Percentiles rank a stretch among this genome's conserved stretches.
phyloP scores from a whole-genome alignment of 2,797 vertebrate species.

The Bradypodion ventrale region DNA sequence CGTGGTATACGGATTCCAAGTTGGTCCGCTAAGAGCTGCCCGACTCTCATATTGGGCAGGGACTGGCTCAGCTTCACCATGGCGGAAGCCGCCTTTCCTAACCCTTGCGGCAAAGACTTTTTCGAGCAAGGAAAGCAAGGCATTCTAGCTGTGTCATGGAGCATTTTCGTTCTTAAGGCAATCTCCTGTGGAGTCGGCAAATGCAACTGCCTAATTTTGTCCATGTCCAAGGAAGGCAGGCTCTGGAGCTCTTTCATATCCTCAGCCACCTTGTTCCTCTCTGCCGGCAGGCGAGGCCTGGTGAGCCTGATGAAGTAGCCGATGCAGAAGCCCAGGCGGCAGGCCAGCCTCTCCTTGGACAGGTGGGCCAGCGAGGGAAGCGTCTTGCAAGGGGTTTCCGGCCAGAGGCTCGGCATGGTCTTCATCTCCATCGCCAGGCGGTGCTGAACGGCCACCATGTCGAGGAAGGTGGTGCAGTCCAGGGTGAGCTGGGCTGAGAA shows the following conservation, averaged over 20 bases:
- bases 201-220: not conserved
- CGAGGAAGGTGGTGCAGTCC: slow-evolving; percentile 68
- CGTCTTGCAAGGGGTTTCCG: not conserved
- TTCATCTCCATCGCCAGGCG: slow-evolving; percentile 54
- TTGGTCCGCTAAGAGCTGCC: slow-evolving; percentile 67
- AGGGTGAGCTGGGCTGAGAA: slow-evolving; percentile 72
- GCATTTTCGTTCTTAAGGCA: not conserved
- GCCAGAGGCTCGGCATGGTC: not conserved
- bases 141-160: not conserved
- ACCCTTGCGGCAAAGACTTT: too few relatives aligned
- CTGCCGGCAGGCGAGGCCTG: not conserved
- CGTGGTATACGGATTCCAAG: slow-evolving; percentile 50
- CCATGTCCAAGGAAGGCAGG: slow-evolving; percentile 46
- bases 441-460: slow-evolving; percentile 49
- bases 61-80: slow-evolving; percentile 61
- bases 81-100: fast-evolving
- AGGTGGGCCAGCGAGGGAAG: not conserved
- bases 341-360: not conserved
- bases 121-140: not conserved
- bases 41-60: slow-evolving; percentile 70
- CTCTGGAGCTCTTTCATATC: slow-evolving; percentile 59
- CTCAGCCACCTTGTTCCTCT: not conserved
- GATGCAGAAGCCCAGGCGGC: slow-evolving; percentile 46
- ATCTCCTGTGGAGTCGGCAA: not conserved
- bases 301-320: slow-evolving; percentile 59